Evolutionary conservation across 2,888 invertebrate species (phyloP), one percentile per base, ranked within the genome.

Genomic region (Drosophila paracracens): DNA sequence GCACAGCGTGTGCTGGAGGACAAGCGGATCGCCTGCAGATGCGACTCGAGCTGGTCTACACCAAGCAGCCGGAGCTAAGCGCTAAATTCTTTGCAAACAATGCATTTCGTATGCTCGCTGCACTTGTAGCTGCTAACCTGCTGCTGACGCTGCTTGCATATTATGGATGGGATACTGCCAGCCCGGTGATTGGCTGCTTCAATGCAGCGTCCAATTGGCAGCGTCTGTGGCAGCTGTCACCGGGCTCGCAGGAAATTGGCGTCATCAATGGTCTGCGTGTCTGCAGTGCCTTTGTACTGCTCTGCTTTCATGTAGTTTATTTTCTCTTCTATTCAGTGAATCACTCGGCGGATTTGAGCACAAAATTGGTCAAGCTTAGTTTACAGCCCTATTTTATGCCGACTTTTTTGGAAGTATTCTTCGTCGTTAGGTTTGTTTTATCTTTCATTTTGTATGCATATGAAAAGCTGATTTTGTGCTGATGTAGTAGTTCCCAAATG

Each of bases 251-350:
- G 33, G 82, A 84, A 36, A 84, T 84, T 3, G 51, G 27, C 27
- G 50, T 70, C 64, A 79, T 82, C 31, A 84, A 79, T 33, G 82
- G 82, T 0, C 31, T 84, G 25, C 63, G 82, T 2, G 84, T 82
- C 5, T 8, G 58, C 6, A 46, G 54, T n/a, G 82, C 82, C 2
- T 27, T 67, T 33, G 16, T 21, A 0, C 11, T 82, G 29, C 31
- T 82, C 16, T 46, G 43, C 0, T 11, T 82, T 0, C 82, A 82
- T 36, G 62, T 82, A 0, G 3, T 51, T 18, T 82, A 66, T 71
- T 82, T 60, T 46, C 74, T 63, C 11, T 65, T 29, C 21, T 70
- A 38, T 13, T 35, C 80, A 4, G 50, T 57, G 4, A 63, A 70
- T 27, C 29, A 63, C 2, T 72, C 82, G 18, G 16, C 46, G 6